Percentiles rank a stretch among this genome's conserved stretches.
phyloP scores from a whole-genome alignment of 2,888 invertebrate species.

The Mesorhabditis spiculigera region DNA sequence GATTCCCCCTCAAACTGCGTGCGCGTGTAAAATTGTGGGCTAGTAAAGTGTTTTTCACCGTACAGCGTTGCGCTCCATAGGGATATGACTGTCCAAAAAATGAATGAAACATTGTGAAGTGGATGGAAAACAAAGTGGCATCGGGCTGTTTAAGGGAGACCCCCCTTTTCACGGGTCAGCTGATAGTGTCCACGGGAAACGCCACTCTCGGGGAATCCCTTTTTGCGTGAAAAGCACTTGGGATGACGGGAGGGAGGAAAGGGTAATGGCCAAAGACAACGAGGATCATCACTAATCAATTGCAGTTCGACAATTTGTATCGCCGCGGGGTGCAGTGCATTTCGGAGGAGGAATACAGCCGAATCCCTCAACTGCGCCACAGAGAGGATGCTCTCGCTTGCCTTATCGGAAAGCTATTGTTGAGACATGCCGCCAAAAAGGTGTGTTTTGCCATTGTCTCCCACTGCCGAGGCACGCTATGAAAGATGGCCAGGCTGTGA shows the following conservation, averaged over 20 bases:
- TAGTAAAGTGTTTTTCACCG: too few relatives aligned
- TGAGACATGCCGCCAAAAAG: conserved; percentile 46
- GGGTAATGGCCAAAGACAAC: too few relatives aligned
- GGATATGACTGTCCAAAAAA: too few relatives aligned
- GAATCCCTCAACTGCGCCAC: conserved; percentile 46
- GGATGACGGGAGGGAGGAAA: too few relatives aligned
- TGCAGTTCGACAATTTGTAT: conserved; percentile 47
- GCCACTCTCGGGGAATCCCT: not conserved
- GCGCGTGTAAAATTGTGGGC: too few relatives aligned
- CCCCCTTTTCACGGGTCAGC: too few relatives aligned
- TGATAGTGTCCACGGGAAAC: too few relatives aligned
- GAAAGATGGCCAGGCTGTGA: not conserved
- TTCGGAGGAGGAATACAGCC: conserved; percentile 48
- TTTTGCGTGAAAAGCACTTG: not conserved
- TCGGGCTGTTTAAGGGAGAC: too few relatives aligned
- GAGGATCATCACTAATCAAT: not conserved
- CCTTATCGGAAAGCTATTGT: conserved; percentile 50
- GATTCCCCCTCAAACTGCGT: too few relatives aligned
- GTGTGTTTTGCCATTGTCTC: conserved; percentile 18
- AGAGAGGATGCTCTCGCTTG: conserved; percentile 52
- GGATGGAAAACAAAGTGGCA: too few relatives aligned
- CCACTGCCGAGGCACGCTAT: not conserved
- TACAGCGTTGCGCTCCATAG: too few relatives aligned
- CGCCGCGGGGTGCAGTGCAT: conserved; percentile 54
- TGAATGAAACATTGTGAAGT: too few relatives aligned